Conservation (phyloP, 2,113 vertebrate species). For the Leiothrix lutea region DNA sequence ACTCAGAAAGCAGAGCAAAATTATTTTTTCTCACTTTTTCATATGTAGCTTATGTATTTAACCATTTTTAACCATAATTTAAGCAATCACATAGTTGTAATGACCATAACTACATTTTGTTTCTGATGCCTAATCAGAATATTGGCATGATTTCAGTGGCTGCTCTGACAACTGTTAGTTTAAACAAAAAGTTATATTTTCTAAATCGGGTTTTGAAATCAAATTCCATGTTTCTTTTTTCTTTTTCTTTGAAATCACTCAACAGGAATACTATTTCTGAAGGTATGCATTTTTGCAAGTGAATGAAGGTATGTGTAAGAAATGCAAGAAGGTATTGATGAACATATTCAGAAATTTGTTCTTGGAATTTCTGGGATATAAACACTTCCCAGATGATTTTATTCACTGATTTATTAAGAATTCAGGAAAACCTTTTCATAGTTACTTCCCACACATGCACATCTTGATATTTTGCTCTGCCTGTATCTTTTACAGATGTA, state of each 20-base stretch:
- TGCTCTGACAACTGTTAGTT: not conserved
- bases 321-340: not conserved
- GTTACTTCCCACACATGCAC: not conserved
- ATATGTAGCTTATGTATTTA: not conserved
- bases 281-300: not conserved
- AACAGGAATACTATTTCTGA: not conserved
- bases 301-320: not conserved
- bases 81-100: not conserved
- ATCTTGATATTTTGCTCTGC: not conserved
- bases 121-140: not conserved
- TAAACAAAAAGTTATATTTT: not conserved
- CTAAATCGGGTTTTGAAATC: not conserved
- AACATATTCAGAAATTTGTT: not conserved
- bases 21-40: not conserved
- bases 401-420: not conserved
- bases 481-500: not conserved
- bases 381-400: not conserved
- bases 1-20: not conserved
- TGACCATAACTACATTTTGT: not conserved
- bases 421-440: not conserved
- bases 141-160: not conserved
- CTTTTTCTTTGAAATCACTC: not conserved
- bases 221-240: not conserved
- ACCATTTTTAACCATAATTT: not conserved
- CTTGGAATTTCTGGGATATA: not conserved